Evolutionary conservation across 2,888 invertebrate species (phyloP), one percentile per base, ranked within the genome.

Genomic region (Ennomos erosarius): DNA sequence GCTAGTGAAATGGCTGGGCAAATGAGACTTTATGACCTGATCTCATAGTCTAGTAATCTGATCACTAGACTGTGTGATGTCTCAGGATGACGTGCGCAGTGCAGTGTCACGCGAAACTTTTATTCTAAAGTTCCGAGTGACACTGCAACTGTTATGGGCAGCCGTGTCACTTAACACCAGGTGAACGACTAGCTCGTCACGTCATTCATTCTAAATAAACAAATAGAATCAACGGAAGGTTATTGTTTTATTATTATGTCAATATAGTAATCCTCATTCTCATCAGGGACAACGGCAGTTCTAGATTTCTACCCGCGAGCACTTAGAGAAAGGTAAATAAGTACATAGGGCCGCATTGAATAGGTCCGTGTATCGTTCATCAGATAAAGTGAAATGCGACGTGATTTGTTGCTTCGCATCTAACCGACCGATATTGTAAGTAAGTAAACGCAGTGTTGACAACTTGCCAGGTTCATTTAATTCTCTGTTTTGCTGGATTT

Each of bases 231-330:
- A 26, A 26, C 6, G 1, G 26, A 26, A 26, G 26, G 26, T 26
- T 1, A 5, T 6, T 26, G 6, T 6, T 6, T 26, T 26, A 26
- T 26, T 6, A 38, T 47, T 16, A n/a, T 2, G 13, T 37, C 47
- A 16, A 39, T 49, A 34, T 34, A 33, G 35, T 35, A 49, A 49
- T 42, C 35, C 40, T 10, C 26, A 26, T 26, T 26, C 4, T 26
- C n/a, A n/a, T n/a, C n/a, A n/a, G n/a, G 16, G 16, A 26, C 4
- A 38, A 39, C 8, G 52, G 64, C 62, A 68, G 6, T 26, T 26
- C 67, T 62, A 76, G 75, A 76, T 81, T 81, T 80, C 77, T 79
- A 73, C 75, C 76, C 76, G 66, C 62, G 53, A 70, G 80, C 75
- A 35, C 12, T 57, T 42, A 64, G 73, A 69, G 76, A 76, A 81